These are phyloP conservation scores for Scylla paramamosain DNA, from an alignment of 1,140 invertebrate genomes.

Conservation along the genomic window DNA sequence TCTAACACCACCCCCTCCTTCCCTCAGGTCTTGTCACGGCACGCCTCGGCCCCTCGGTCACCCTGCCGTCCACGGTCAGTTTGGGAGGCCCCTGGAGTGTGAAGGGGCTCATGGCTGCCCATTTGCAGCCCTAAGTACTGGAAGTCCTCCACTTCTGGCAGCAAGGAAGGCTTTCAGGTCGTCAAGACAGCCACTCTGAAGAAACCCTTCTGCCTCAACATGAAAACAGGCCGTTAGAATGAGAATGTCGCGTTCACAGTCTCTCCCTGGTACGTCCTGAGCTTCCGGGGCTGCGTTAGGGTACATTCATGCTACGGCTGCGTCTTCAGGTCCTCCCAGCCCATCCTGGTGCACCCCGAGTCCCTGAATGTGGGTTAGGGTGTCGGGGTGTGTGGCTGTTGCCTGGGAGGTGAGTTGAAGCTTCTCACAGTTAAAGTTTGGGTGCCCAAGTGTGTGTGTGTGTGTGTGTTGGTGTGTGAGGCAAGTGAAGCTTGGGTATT, in stretches of 20 bases:
- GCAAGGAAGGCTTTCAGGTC: conserved; percentile 80
- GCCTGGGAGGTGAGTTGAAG: no score
- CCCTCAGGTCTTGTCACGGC: conserved; percentile 80
- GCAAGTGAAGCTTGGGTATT: no score
- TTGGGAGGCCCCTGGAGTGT: conserved; percentile 81
- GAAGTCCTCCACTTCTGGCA: conserved; percentile 82
- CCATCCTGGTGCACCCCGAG: no score
- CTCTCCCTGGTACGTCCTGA: conserved; percentile 77
- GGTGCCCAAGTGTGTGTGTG: no score
- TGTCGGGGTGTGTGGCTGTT: no score
- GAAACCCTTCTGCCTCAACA: conserved; percentile 81
- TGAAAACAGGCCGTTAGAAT: conserved; percentile 79
- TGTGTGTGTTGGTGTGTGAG: neutral
- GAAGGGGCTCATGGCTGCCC: conserved; percentile 81
- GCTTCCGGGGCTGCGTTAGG: no score
- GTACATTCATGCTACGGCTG: no score
- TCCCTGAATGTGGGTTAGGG: no score
- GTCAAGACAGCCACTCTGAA: conserved; percentile 80
- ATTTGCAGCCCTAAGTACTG: conserved; percentile 81
- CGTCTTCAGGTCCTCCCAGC: no score
- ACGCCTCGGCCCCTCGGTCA: conserved; percentile 79
- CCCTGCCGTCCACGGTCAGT: conserved; percentile 79
- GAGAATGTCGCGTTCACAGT: conserved; percentile 80
- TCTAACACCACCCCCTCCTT: neutral
- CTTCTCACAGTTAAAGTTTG: no score